phyloP scores from a whole-genome alignment of 2,113 vertebrate genomes.

The Sterna hirundo region DNA sequence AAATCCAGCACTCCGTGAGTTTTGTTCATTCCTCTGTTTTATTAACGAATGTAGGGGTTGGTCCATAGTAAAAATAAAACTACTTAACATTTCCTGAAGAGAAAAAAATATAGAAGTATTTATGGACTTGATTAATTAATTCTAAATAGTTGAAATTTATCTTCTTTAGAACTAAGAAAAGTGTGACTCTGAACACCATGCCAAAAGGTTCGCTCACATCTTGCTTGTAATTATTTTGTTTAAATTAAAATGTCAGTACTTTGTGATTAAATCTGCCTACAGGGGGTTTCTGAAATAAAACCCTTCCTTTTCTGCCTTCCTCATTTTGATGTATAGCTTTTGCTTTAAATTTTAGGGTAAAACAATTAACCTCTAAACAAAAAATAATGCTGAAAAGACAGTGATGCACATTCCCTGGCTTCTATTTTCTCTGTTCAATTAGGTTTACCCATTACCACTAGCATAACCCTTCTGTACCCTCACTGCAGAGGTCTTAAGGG shows the following conservation, averaged over 20 bases:
- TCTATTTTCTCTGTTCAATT: not conserved
- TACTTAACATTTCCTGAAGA: not conserved
- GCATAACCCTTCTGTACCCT: not conserved
- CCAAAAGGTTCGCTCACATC: not conserved
- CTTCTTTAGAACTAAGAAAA: not conserved
- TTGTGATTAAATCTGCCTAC: conserved; percentile 23
- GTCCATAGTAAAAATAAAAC: not conserved
- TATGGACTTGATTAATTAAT: not conserved
- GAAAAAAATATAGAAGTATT: not conserved
- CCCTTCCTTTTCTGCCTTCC: not conserved
- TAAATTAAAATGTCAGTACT: conserved; percentile 40
- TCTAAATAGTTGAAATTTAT: not conserved
- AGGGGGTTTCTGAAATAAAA: not conserved
- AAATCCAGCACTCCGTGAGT: not conserved
- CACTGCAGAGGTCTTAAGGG: not conserved
- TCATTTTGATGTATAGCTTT: conserved; percentile 15
- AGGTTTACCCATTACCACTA: not conserved
- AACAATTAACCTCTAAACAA: conserved; percentile 34
- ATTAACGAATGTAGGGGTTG: not conserved
- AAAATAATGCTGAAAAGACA: not conserved
- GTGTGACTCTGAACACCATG: not conserved
- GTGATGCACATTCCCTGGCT: not conserved
- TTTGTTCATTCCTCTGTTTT: not conserved
- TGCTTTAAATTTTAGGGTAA: not conserved
- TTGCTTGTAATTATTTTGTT: conserved; percentile 30